Evolutionary conservation across 2,797 vertebrate genomes (phyloP).

Genomic region (Sebastes iracundus): DNA sequence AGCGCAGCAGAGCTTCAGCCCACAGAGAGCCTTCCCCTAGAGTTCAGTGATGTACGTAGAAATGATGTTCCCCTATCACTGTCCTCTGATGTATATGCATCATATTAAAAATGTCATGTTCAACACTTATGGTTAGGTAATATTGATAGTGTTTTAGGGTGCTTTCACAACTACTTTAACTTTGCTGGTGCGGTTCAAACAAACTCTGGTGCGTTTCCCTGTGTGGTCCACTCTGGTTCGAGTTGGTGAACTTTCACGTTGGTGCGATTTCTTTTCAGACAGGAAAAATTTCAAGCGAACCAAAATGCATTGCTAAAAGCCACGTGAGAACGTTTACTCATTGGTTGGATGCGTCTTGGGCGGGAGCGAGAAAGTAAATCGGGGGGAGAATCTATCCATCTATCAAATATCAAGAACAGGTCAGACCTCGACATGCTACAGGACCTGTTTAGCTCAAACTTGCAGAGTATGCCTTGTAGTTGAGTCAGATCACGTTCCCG

Average conservation of each 20-base stretch:
- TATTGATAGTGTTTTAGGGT: background rate
- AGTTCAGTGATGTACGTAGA: slow-evolving; percentile 95
- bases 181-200: background rate
- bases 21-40: slow-evolving; percentile 93
- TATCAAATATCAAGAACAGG: background rate
- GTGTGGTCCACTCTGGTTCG: background rate
- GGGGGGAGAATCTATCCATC: background rate
- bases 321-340: background rate
- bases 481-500: background rate
- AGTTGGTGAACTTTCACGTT: background rate
- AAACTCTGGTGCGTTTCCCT: background rate
- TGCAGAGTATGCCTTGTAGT: background rate
- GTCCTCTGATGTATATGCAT: background rate
- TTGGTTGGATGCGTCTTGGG: background rate
- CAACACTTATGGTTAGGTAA: background rate
- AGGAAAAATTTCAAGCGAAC: background rate
- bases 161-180: background rate
- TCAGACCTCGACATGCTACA: background rate
- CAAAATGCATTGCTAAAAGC: background rate
- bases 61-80: background rate
- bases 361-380: background rate
- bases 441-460: background rate
- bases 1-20: slow-evolving; percentile 97
- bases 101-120: background rate
- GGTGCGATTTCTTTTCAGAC: background rate